Evolutionary conservation across 37 sponge, comb jelly and placozoan species (phyloP).

Genomic region (Petrosia ficiformis): DNA sequence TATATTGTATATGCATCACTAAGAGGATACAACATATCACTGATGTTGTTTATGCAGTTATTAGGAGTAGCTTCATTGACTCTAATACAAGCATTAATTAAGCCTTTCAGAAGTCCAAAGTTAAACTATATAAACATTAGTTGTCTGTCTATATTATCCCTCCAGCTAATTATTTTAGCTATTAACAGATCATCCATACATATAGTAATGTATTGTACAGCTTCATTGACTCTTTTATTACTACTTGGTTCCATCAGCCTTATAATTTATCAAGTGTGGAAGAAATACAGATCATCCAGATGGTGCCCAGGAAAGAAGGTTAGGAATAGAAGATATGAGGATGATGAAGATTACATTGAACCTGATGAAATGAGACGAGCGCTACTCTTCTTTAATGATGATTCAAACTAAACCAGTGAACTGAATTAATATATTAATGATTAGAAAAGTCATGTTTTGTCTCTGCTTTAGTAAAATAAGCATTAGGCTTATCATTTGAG

Average conservation of each 20-base stretch:
- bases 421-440: too few species aligned
- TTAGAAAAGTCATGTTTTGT: too few species aligned
- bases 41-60: not conserved
- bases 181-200: not conserved
- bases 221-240: too few species aligned
- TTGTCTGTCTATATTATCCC: not conserved
- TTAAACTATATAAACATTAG: not conserved
- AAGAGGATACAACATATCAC: not conserved
- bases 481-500: too few species aligned
- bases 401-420: too few species aligned
- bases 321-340: not conserved
- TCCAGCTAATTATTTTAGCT: not conserved
- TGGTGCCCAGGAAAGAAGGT: too few species aligned
- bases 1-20: not conserved
- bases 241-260: too few species aligned
- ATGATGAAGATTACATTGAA: not conserved
- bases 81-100: not conserved
- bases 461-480: too few species aligned
- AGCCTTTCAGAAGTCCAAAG: not conserved
- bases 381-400: too few species aligned
- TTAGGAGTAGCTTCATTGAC: not conserved
- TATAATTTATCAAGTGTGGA: too few species aligned
- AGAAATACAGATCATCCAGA: too few species aligned
- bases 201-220: too few species aligned
- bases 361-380: not conserved